Base-by-base conservation (phyloP, 2,797 vertebrate species). In the Cetoscarus ocellatus region DNA sequence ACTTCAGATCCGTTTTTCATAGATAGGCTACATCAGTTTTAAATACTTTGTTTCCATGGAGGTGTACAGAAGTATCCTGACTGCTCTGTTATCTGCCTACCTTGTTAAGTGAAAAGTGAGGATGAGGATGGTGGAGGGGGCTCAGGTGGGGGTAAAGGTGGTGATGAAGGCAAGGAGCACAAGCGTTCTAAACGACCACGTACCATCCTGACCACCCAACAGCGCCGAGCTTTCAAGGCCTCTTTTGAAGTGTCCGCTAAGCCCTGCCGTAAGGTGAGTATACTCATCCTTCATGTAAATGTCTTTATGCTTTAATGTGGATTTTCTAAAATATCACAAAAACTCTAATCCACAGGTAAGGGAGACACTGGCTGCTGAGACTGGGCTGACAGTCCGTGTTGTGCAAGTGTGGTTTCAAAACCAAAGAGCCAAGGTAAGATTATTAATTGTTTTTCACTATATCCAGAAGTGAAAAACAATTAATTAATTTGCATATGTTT, bases 331-430 rank as follows among this genome's bases (percentile, higher is more conserved):
- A 8, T 54, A 44, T 56, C 7, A 14, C 60, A 57, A 17, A 64
- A 61, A 77, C 13, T 70, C 47, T 65, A 5, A 72, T 7, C 51
- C 73, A 56, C 60, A 97, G 96, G 96, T 97, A 35, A 94, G 96
- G 80, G 96, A 97, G 89, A 96, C 96, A 0, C 87, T 97, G 77
- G 96, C 96, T 14, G 96, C 96, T 5, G 96, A 97, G 90, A 97
- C 96, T 1, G 96, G 96, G 39, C 88, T 97, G 82, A 97, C 96
- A 0, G 96, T 97, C 50, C 92, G 96, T 11, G 96, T 97, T 54
- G 96, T 97, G 1, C 96, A 97, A 80, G 96, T 97, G 70, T 97
- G 96, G 96, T 97, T 97, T 89, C 96, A 97, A 89, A 97, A 97
- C 82, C 96, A 97, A 84, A 94, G 96, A 86, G 96, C 96, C 65